Base-by-base conservation (phyloP, 30 jellyfish, hydroid and myxozoan genomes). In the Nemopilema nomurai region DNA sequence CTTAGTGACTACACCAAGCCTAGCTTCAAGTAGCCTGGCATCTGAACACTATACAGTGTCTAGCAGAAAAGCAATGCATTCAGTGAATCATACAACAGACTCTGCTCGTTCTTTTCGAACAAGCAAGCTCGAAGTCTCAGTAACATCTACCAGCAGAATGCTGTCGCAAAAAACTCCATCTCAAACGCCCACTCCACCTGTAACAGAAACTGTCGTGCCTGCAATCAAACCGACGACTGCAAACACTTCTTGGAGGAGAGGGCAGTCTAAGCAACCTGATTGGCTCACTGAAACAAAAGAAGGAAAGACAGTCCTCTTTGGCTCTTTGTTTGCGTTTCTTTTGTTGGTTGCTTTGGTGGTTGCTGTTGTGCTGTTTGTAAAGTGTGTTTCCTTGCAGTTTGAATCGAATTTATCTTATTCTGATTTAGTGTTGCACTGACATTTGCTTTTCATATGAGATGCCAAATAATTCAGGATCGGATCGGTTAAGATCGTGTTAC, bases 271-370 rank as follows among this genome's bases (percentile, higher is more conserved):
- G 70, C 33, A 51, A 22, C 30, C 24, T 74, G 50, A 74, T 16
- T 84, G 93, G 93, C 84, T 84, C 25, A 25, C 67, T 17, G 76
- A 64, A 4, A 84, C 93, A 53, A 77, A 84, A 22, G 87, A 84
- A 25, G 93, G 93, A 20, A 84, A 66, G 28, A 65, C 65, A 1
- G 87, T 84, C 20, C 84, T 84, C 20, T 65, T 69, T 18, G 93
- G 93, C 6, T 75, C 87, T 22, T 63, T 68, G 52, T 62, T 84
- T 64, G 87, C 93, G 0, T 74, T 74, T 51, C 22, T 74, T 18
- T 28, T 84, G 32, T 66, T 84, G 32, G 27, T 41, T 33, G 93
- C 80, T 63, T 67, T 74, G 67, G 29, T 52, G 18, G n/a, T 84
- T 18, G 79, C 84, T 28, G 79, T 84, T 66, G 78, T 64, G 62